Conservation (phyloP, 1,140 invertebrate species). For the Mercenaria mercenaria region DNA sequence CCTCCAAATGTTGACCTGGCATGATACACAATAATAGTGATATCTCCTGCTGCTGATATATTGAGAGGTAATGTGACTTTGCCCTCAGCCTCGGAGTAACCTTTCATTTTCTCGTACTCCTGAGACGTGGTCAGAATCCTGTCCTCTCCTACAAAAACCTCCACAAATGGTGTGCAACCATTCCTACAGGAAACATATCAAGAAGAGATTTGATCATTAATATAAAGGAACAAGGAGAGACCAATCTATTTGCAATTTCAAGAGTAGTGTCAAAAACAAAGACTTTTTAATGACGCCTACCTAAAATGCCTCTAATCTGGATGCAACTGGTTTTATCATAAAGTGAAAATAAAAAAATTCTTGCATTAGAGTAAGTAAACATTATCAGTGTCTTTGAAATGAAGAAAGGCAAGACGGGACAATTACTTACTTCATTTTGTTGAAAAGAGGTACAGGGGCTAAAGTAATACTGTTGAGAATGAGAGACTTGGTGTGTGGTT, state of each 20-base stretch:
- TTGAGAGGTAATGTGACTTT: constrained; percentile 85
- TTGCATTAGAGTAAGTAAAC: too few species aligned
- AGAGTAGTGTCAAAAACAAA: too few species aligned
- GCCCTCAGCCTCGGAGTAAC: constrained; percentile 82
- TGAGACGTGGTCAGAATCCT: constrained; percentile 93
- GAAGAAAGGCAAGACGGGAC: too few species aligned
- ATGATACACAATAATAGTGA: constrained; percentile 93
- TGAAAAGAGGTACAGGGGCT: constrained; percentile 96
- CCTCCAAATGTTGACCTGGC: constrained; percentile 93
- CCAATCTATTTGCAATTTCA: too few species aligned
- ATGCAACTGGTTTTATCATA: too few species aligned
- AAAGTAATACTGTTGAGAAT: constrained; percentile 92
- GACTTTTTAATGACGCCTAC: too few species aligned
- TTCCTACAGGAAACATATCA: constrained; percentile 88
- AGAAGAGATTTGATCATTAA: neutral
- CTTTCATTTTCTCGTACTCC: constrained; percentile 94
- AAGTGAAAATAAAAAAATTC: too few species aligned
- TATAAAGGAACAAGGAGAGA: neutral
- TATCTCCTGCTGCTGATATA: constrained; percentile 93
- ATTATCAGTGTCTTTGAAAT: too few species aligned
- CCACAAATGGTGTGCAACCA: constrained; percentile 96
- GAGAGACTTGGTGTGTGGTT: constrained; percentile 92
- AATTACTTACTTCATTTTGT: constrained; percentile 91
- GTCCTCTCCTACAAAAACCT: constrained; percentile 96
- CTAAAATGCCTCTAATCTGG: too few species aligned